Base-by-base conservation (phyloP, 2,797 vertebrate species). In the Triplophysa yarkandensis region DNA sequence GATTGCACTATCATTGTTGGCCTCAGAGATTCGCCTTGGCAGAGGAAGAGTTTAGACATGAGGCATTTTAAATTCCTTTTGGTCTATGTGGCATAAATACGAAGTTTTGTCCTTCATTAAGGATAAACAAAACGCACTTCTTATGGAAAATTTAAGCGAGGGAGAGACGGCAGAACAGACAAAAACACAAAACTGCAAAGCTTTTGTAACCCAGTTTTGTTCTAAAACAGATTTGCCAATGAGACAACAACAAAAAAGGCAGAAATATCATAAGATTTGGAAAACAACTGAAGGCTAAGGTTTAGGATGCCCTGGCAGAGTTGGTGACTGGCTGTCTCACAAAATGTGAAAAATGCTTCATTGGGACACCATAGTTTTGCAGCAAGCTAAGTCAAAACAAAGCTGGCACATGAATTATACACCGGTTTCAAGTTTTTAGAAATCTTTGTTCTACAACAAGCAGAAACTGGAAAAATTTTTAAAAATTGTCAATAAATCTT, bases 51-150 rank as follows among this genome's bases (percentile, higher is more conserved):
- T 30, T 61, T 39, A 61, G 61, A 77, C 28, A 77, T 80, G 81
- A 76, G 75, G 80, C 86, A 87, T 87, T 85, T 86, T 80, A 90
- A 88, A 92, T 90, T 89, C 87, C 83, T 86, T 79, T 86, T 87
- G 87, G 87, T 87, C 87, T 89, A 91, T 84, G 86, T 92, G 89
- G 86, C 88, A 89, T 86, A 86, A 82, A 88, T 85, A 85, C 88
- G 87, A 87, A 89, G 88, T 87, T 84, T 87, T 91, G 89, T 85
- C 89, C 90, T 92, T 91, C 84, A 88, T 92, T 91, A 91, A 84
- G 84, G 85, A 91, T 86, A 86, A 86, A 90, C 83, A 90, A 87
- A 87, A 84, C 86, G 81, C 82, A 82, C 84, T 87, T 85, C 85
- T 65, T 69, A 67, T 41, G 81, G 55, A 74, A 68, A 76, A 71